phyloP scores from a whole-genome alignment of 1,140 invertebrate genomes.

The Tetramorium simillimum region DNA sequence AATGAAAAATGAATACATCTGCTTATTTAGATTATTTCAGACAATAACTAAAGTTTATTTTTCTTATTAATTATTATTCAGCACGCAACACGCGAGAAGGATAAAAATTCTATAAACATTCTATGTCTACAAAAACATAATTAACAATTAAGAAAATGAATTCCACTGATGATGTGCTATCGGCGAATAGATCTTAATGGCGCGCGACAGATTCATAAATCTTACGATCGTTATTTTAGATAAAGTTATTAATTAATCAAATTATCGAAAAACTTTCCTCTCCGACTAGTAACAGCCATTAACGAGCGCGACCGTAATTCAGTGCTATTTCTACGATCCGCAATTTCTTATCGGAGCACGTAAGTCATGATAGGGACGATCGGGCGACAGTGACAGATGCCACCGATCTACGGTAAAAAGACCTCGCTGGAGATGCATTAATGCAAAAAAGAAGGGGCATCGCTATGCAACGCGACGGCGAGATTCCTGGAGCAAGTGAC shows the following conservation, averaged over 20 bases:
- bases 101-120: background rate
- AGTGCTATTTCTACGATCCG: slow-evolving; percentile 62
- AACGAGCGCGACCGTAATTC: slow-evolving; percentile 2
- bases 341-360: slow-evolving; percentile 61
- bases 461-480: slow-evolving; percentile 8
- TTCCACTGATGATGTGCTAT: background rate
- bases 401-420: slow-evolving; percentile 5
- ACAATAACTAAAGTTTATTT: background rate
- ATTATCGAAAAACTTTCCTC: slow-evolving; percentile 15
- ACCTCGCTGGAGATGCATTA: slow-evolving; percentile 22
- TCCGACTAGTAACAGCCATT: background rate
- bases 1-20: slow-evolving; percentile 34
- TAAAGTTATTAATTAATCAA: slow-evolving; percentile 25
- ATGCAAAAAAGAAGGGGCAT: slow-evolving; percentile 18
- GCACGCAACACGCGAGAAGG: background rate
- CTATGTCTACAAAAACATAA: background rate
- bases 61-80: slow-evolving; percentile 22
- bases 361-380: slow-evolving; percentile 67
- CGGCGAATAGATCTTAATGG: background rate
- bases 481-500: slow-evolving; percentile 13
- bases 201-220: slow-evolving; percentile 15
- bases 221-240: slow-evolving; percentile 8
- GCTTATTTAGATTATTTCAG: background rate
- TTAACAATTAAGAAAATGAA: slow-evolving; percentile 17
- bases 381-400: slow-evolving; percentile 66